Evolutionary conservation across 2,888 invertebrate genomes (phyloP).

Genomic region (Poecilus cupreus): DNA sequence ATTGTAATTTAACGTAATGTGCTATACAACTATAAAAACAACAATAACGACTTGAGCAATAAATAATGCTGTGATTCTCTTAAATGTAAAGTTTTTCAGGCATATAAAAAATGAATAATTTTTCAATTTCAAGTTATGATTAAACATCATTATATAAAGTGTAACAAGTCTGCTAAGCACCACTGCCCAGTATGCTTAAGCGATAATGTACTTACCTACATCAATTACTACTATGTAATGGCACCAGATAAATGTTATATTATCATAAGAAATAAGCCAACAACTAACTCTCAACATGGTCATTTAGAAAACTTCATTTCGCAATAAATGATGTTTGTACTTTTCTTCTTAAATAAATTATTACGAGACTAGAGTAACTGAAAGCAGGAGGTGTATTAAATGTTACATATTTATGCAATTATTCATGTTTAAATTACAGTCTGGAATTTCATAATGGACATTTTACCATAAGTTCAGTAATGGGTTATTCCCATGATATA

Average conservation of each 20-base stretch:
- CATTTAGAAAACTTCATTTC: slow-evolving; percentile 4
- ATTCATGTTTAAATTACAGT: background rate
- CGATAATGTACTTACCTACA: slow-evolving; percentile 37
- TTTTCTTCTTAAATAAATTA: background rate
- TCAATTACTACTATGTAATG: slow-evolving; percentile 42
- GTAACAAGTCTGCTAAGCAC: slow-evolving; percentile 38
- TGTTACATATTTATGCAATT: background rate
- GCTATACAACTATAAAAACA: background rate
- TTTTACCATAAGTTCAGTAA: no score
- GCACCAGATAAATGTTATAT: slow-evolving; percentile 32
- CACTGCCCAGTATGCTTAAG: background rate
- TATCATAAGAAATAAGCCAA: slow-evolving; percentile 34
- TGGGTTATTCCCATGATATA: no score
- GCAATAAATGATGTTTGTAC: slow-evolving; percentile 13
- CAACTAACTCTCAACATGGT: background rate
- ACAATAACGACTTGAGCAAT: no score
- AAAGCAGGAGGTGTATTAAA: background rate
- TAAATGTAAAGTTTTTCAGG: no score
- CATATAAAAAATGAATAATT: slow-evolving; percentile 18
- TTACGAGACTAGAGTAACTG: background rate
- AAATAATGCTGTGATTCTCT: no score
- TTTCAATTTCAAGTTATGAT: slow-evolving; percentile 5
- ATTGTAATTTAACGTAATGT: background rate
- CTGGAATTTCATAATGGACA: no score
- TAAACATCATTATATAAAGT: slow-evolving; percentile 45